Evolutionary conservation across 64 coral and sea anemone species (phyloP).

Genomic region (Montipora efflorescens): DNA sequence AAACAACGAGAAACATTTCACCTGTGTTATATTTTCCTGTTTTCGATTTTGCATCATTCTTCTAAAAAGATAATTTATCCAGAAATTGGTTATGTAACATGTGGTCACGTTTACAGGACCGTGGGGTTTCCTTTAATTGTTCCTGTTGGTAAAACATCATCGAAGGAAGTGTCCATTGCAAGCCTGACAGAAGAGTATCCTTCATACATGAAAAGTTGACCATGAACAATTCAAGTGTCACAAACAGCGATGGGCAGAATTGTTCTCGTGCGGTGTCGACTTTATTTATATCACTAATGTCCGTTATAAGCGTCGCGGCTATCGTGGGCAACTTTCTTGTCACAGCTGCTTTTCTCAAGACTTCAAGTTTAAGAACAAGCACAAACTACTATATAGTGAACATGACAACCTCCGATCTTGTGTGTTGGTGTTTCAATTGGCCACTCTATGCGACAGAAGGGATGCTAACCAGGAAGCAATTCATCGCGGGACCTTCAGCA

Average conservation of each 20-base stretch:
- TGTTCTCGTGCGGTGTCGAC: neutral
- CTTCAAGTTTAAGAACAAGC: neutral
- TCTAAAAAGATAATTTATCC: too few relatives aligned
- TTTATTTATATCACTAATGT: constrained; percentile 5
- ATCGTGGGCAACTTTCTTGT: constrained; percentile 21
- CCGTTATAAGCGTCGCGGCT: neutral
- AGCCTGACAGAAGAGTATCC: too few relatives aligned
- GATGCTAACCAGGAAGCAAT: neutral
- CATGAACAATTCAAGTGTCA: constrained; percentile 32
- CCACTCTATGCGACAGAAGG: constrained; percentile 16
- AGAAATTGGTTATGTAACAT: too few relatives aligned
- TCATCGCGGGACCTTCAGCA: constrained; percentile 5
- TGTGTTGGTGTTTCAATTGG: constrained; percentile 24
- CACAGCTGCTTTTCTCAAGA: neutral
- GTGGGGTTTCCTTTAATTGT: too few relatives aligned
- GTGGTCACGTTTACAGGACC: too few relatives aligned
- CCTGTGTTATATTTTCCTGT: too few relatives aligned
- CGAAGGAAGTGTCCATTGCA: too few relatives aligned
- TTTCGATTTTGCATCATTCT: too few relatives aligned
- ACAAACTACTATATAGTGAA: constrained; percentile 49
- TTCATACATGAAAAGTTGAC: neutral
- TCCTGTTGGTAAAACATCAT: too few relatives aligned
- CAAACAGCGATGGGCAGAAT: neutral
- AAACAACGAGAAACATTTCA: too few relatives aligned
- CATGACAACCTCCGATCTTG: constrained; percentile 15